Evolutionary conservation across 2,888 invertebrate genomes (phyloP).

Genomic region (Odontothrips loti): DNA sequence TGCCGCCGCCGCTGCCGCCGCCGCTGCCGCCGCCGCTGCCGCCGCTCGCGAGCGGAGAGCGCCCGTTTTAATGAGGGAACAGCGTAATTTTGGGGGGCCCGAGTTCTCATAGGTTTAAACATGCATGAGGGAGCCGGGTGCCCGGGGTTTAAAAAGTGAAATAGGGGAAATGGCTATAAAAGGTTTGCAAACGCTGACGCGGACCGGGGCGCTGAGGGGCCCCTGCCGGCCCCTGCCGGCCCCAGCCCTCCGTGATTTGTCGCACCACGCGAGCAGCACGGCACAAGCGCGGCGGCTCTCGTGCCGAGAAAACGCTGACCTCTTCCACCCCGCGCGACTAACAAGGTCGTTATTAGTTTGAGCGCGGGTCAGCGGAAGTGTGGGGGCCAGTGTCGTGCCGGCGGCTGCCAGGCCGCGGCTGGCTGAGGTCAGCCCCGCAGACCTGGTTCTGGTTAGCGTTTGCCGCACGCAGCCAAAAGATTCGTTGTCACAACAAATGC

Average conservation of each 20-base stretch:
- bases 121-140: constrained; percentile 5
- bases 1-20: too few species aligned
- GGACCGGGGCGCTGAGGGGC: too few species aligned
- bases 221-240: too few species aligned
- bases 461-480: too few species aligned
- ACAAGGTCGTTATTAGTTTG: neutral
- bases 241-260: neutral
- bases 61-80: constrained; percentile 18
- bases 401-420: too few species aligned
- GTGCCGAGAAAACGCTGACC: neutral
- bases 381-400: too few species aligned
- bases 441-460: too few species aligned
- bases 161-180: neutral
- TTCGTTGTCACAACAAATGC: too few species aligned
- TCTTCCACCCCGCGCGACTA: neutral
- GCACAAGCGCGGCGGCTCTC: neutral
- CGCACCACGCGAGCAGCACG: neutral
- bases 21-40: too few species aligned
- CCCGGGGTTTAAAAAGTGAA: neutral
- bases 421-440: too few species aligned
- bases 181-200: neutral
- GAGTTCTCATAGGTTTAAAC: constrained; percentile 13
- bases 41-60: too few species aligned
- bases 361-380: neutral
- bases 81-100: constrained; percentile 1